Conservation (phyloP, 1,140 invertebrate genomes). For the Thalassaphorura encarpata region DNA sequence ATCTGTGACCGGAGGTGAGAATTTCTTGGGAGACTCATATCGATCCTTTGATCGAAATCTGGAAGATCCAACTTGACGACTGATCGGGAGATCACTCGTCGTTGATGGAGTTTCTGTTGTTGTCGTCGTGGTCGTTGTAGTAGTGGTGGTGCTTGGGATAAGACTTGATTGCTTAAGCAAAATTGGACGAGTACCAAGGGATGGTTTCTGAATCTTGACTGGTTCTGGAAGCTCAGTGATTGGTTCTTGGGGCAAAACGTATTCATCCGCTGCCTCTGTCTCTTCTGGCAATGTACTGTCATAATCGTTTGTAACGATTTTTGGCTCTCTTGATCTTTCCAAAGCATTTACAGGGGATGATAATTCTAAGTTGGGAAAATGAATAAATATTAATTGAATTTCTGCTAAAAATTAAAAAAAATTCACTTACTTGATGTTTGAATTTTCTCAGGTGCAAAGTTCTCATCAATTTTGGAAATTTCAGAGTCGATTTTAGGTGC, state of each 20-base stretch:
- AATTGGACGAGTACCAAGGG: slow-evolving; percentile 6
- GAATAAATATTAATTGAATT: slow-evolving; percentile 1
- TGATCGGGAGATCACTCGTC: background rate
- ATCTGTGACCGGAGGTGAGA: background rate
- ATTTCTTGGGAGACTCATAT: background rate
- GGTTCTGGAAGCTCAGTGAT: background rate
- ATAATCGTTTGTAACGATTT: background rate
- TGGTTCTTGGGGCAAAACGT: slow-evolving; percentile 2
- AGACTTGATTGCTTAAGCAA: slow-evolving; percentile 26
- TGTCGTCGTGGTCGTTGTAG: background rate
- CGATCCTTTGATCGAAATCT: background rate
- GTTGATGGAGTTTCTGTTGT: slow-evolving; percentile 2
- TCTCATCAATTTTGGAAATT: background rate
- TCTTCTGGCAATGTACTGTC: too few relatives aligned
- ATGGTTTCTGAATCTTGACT: background rate
- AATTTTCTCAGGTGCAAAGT: slow-evolving; percentile 6
- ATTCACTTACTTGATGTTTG: slow-evolving; percentile 11
- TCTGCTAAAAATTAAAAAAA: background rate
- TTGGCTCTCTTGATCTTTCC: slow-evolving; percentile 13
- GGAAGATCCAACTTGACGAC: background rate
- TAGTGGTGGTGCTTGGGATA: slow-evolving; percentile 3
- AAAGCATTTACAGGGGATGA: slow-evolving; percentile 5
- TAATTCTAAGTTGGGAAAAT: background rate
- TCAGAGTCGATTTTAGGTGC: background rate
- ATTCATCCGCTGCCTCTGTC: background rate